phyloP scores from a whole-genome alignment of 1,140 invertebrate species.

The Tachypleus tridentatus region DNA sequence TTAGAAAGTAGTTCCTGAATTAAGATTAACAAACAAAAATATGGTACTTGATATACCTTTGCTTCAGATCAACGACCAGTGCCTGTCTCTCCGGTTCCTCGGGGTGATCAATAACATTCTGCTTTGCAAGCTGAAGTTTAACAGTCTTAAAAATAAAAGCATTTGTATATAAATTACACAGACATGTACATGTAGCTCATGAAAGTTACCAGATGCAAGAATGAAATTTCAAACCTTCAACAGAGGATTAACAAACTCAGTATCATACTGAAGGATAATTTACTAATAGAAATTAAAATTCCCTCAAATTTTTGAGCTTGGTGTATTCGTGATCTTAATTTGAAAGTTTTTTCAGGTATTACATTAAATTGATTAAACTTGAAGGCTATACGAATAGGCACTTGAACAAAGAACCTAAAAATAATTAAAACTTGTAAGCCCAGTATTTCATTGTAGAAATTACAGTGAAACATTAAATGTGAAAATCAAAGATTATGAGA shows the following conservation, averaged over 20 bases:
- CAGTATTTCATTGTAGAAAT: background rate
- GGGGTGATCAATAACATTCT: constrained; percentile 29
- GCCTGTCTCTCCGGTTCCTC: constrained; percentile 21
- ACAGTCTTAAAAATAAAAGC: constrained; percentile 28
- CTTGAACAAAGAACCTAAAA: background rate
- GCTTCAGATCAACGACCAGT: constrained; percentile 24
- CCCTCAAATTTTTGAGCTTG: no score
- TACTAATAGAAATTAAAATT: background rate
- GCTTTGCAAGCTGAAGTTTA: constrained; percentile 30
- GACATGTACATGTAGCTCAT: no score
- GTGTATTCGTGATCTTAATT: no score
- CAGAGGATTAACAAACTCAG: constrained; percentile 2
- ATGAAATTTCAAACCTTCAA: background rate
- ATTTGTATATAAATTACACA: background rate
- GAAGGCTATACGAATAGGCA: no score
- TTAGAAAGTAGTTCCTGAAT: constrained; percentile 22
- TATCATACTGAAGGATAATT: background rate
- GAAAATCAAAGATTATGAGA: background rate
- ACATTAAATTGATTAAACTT: no score
- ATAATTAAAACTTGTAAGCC: background rate
- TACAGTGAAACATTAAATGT: background rate
- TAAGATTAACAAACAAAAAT: constrained; percentile 8
- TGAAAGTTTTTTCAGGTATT: no score
- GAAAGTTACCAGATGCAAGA: no score
- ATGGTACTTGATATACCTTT: constrained; percentile 23